Conservation (phyloP, 2,797 vertebrate species). For the Ctenosaura bakeri region DNA sequence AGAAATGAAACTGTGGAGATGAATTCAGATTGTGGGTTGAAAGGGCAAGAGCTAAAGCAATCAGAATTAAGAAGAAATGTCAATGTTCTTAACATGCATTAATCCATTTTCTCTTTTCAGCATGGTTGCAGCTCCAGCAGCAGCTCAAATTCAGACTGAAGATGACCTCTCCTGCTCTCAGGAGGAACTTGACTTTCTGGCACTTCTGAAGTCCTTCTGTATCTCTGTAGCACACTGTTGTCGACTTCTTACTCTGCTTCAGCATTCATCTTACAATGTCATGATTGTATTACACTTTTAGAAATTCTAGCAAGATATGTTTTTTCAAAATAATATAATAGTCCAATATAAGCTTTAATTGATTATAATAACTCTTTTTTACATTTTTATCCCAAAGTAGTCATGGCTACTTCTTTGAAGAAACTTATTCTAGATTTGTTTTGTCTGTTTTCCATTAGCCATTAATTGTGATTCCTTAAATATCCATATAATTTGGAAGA, state of each 20-base stretch:
- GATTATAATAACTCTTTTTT: too few species aligned
- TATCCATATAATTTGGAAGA: fast-evolving
- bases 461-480: background rate
- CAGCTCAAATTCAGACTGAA: slow-evolving; percentile 65
- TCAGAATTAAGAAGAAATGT: background rate
- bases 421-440: background rate
- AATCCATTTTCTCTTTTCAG: slow-evolving; percentile 45
- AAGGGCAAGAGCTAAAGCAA: background rate
- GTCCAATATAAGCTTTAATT: too few species aligned
- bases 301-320: background rate
- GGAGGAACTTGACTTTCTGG: fast-evolving
- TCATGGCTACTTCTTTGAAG: too few species aligned
- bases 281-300: slow-evolving; percentile 8
- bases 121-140: slow-evolving; percentile 33
- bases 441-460: background rate
- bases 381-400: too few species aligned
- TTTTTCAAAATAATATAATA: background rate
- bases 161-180: fast-evolving
- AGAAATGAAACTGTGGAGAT: background rate
- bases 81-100: background rate
- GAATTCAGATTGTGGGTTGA: background rate
- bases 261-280: fast-evolving
- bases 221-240: fast-evolving
- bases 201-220: background rate
- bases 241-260: background rate